Base-by-base conservation (phyloP, 1,140 invertebrate species). In the Scaptomyza pallida region DNA sequence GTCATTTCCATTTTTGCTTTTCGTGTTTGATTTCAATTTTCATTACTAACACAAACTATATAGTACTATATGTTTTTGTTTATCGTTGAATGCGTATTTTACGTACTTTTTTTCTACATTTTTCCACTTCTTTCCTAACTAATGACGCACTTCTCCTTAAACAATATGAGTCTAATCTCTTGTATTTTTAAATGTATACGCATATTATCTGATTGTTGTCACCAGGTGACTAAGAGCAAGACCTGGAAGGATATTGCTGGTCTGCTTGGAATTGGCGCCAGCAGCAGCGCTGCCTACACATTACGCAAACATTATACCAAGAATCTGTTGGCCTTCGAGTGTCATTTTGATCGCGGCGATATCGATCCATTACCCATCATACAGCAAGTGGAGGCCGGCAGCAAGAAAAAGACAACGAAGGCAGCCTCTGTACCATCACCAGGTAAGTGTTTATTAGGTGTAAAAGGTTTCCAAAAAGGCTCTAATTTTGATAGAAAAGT, bases 191-290 rank as follows among this genome's bases (percentile, higher is more conserved):
- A 71, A 65, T 57, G 43, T 52, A 65, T 33, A 72, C 45, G 56
- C 47, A 71, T 23, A 47, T 92, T 4, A 92, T 33, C 92, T 67
- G 17, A 37, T 67, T 61, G 35, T 43, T 73, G 15, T 62, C 55
- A 40, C n/a, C 23, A 99, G 97, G 98, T 99, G 65, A 99, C 97
- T 30, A 99, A 98, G 93, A 97, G 97, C 90, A 99, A 99, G 92
- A 97, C 97, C 62, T 99, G 98, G 98, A 99, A 99, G 91, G 98
- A 99, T 92, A 98, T 99, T 78, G 98, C 98, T 47, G 96, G 96
- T 40, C 92, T 96, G 52, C 93, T 99, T 55, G 97, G 97, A 33
- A 98, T 99, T 74, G 97, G 98, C 44, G 97, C 97, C 10, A 99
- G 97, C 43, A 99, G 98, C 67, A 99, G 97, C 91, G 98, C 98